Evolutionary conservation across 2,113 vertebrate species (phyloP).

Genomic region (Hippocampus guttulatus): DNA sequence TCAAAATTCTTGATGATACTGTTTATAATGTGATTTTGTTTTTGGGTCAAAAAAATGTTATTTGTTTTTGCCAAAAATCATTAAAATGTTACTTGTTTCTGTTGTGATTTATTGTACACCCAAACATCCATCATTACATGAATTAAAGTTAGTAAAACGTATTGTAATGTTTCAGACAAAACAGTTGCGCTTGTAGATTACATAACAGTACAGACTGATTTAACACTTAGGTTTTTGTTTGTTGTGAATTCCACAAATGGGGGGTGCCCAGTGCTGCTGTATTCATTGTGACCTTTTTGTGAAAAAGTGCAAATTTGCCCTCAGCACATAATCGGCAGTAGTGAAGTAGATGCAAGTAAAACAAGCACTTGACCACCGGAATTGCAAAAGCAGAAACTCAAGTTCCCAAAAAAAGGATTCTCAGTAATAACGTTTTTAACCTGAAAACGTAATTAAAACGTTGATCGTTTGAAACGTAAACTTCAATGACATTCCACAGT

Average conservation of each 20-base stretch:
- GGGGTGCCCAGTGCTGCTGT: no score
- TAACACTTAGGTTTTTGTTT: not conserved
- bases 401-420: no score
- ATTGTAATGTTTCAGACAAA: not conserved
- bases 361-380: not conserved
- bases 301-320: not conserved
- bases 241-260: not conserved
- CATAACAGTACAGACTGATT: not conserved
- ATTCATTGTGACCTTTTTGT: not conserved
- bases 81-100: constrained; percentile 11
- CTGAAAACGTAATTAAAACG: not conserved
- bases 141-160: not conserved
- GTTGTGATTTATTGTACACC: not conserved
- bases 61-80: constrained; percentile 8
- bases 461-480: not conserved
- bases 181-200: not conserved
- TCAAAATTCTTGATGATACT: not conserved
- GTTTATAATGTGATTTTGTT: not conserved
- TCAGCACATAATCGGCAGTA: not conserved
- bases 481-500: not conserved
- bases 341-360: not conserved
- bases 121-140: not conserved
- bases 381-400: not conserved
- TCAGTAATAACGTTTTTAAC: not conserved
- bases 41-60: not conserved